Percentiles rank a stretch among this genome's conserved stretches.
Conservation (phyloP, 35 echinoderm and acorn worm species). For the Apostichopus parvimensis region DNA sequence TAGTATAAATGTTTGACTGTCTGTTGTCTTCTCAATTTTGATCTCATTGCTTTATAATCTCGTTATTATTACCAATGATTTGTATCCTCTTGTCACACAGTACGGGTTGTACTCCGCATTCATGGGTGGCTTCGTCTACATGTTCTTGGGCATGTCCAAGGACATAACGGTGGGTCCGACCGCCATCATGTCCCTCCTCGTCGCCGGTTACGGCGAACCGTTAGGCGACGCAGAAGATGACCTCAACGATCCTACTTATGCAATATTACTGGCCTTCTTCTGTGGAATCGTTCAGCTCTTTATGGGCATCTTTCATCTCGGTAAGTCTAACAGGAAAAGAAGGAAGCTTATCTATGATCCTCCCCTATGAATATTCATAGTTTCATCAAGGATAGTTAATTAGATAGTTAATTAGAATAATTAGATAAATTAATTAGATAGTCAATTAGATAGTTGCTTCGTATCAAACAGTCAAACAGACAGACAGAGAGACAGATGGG, state of each 20-base stretch:
- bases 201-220: constrained; percentile 73
- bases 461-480: too few species aligned
- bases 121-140: constrained; percentile 88
- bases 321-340: constrained; percentile 48
- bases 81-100: constrained; percentile 8
- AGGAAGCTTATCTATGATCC: too few species aligned
- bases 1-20: too few species aligned
- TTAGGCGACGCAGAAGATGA: constrained; percentile 33
- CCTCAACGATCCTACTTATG: constrained; percentile 85
- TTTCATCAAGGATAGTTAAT: too few species aligned
- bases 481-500: too few species aligned
- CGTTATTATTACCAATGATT: too few species aligned
- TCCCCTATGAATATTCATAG: too few species aligned
- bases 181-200: constrained; percentile 92
- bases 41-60: neutral
- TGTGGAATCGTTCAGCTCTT: constrained; percentile 79
- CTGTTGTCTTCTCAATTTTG: neutral
- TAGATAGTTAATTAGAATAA: too few species aligned
- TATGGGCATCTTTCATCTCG: constrained; percentile 81
- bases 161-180: constrained; percentile 89
- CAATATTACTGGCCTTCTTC: constrained; percentile 86
- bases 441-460: too few species aligned
- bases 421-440: too few species aligned
- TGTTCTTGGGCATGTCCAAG: constrained; percentile 84
- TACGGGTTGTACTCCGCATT: constrained; percentile 92